Evolutionary conservation across 2,888 invertebrate genomes (phyloP).

Genomic region (Nomada ferruginata): DNA sequence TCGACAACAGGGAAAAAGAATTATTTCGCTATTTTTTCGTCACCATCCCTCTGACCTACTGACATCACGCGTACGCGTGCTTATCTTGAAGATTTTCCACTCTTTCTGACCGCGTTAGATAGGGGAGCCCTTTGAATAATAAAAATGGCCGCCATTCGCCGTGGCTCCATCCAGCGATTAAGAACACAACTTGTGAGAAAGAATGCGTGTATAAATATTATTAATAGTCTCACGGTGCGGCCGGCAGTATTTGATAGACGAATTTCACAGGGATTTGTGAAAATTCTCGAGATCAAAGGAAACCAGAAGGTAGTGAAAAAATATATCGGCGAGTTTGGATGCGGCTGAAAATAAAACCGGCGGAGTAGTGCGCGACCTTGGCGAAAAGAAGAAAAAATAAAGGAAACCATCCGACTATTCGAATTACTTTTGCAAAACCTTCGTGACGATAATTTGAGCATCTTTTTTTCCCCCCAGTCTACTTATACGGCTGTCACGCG

Average conservation of each 20-base stretch:
- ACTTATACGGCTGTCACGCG: not conserved
- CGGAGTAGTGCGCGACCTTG: slow-evolving; percentile 37
- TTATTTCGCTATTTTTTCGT: not conserved
- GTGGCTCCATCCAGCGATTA: not conserved
- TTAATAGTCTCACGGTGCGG: too few species aligned
- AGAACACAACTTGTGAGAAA: not conserved
- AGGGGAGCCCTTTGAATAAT: slow-evolving; percentile 19
- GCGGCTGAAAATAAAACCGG: slow-evolving; percentile 26
- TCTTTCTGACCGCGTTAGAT: slow-evolving; percentile 25
- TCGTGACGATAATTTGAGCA: not conserved
- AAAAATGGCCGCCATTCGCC: not conserved
- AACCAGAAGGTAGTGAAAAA: slow-evolving; percentile 15
- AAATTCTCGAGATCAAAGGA: not conserved
- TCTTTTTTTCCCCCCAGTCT: not conserved
- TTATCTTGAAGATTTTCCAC: slow-evolving; percentile 35
- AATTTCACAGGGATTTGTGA: too few species aligned
- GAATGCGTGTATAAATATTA: not conserved
- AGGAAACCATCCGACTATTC: not conserved
- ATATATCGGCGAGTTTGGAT: not conserved
- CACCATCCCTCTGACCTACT: slow-evolving; percentile 17
- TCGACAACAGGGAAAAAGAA: not conserved
- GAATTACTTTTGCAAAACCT: not conserved
- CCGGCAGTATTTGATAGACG: too few species aligned
- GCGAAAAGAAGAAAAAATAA: slow-evolving; percentile 11
- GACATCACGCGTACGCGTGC: slow-evolving; percentile 23